These are phyloP conservation scores for Labrus mixtus DNA, from an alignment of 2,113 vertebrate genomes.

Conservation along the genomic window DNA sequence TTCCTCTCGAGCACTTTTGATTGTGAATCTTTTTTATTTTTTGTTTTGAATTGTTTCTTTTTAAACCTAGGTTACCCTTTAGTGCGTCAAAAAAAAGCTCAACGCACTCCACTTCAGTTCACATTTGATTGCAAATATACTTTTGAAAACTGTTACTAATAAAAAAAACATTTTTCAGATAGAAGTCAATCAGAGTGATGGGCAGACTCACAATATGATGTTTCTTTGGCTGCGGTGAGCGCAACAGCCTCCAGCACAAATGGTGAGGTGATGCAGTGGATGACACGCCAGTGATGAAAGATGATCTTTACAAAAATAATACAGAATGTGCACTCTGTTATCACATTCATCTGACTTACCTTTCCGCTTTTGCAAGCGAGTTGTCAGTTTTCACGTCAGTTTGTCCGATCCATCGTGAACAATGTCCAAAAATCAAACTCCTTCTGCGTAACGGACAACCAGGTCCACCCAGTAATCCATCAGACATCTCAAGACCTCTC, in stretches of 20 bases:
- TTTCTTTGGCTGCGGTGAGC: background rate
- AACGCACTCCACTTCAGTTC: no score
- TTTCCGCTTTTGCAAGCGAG: background rate
- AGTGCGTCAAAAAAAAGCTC: no score
- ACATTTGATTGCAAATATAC: background rate
- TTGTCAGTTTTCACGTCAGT: conserved; percentile 19
- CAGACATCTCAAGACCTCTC: conserved; percentile 7
- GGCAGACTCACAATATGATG: background rate
- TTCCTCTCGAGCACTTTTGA: no score
- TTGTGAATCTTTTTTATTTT: no score
- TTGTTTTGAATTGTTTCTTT: background rate
- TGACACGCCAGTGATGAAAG: background rate
- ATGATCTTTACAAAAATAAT: background rate
- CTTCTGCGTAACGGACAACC: conserved; percentile 39
- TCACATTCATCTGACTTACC: conserved; percentile 40
- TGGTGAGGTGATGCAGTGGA: conserved; percentile 6
- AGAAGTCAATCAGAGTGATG: background rate
- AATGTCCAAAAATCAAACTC: conserved; percentile 27
- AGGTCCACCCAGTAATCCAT: conserved; percentile 52
- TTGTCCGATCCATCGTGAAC: conserved; percentile 40
- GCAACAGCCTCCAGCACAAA: background rate
- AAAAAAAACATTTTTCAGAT: background rate
- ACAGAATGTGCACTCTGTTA: background rate
- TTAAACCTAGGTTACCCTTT: background rate
- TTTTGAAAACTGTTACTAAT: background rate